Conservation (phyloP, 2,888 invertebrate genomes). For the Sphaerophoria rueppellii region DNA sequence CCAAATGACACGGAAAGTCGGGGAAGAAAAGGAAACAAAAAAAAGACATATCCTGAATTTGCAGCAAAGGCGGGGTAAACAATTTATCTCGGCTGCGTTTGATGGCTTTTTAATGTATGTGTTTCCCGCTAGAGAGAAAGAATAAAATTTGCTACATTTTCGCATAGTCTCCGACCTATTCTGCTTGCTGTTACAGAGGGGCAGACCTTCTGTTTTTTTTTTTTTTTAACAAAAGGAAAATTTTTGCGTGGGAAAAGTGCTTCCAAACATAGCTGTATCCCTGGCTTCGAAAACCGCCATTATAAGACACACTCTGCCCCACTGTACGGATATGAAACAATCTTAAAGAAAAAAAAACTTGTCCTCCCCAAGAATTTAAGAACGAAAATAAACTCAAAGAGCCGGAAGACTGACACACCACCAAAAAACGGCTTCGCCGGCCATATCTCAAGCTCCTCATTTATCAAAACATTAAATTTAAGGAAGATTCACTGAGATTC, state of each 20-base stretch:
- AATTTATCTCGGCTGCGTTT: slow-evolving; percentile 26
- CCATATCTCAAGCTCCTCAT: slow-evolving; percentile 24
- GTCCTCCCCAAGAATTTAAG: slow-evolving; percentile 22
- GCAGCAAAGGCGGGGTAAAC: neutral
- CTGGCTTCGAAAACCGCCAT: neutral
- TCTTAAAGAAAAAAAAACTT: slow-evolving; percentile 41
- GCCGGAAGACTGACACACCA: neutral
- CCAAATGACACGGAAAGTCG: slow-evolving; percentile 36
- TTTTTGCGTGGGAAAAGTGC: no score
- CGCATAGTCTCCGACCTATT: neutral
- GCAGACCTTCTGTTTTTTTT: neutral
- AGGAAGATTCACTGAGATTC: slow-evolving; percentile 37
- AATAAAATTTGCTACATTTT: slow-evolving; percentile 36
- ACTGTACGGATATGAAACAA: neutral
- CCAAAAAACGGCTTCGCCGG: neutral
- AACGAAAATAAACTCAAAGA: neutral
- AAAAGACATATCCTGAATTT: slow-evolving; percentile 25
- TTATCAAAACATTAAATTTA: slow-evolving; percentile 62
- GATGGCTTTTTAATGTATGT: slow-evolving; percentile 38
- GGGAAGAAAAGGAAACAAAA: neutral
- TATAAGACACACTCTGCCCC: slow-evolving; percentile 13
- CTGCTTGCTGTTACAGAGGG: neutral
- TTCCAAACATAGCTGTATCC: no score
- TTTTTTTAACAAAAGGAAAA: no score
- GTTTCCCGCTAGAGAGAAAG: neutral